Base-by-base conservation (phyloP, 2,797 vertebrate genomes). In the Neopelma chrysocephalum region DNA sequence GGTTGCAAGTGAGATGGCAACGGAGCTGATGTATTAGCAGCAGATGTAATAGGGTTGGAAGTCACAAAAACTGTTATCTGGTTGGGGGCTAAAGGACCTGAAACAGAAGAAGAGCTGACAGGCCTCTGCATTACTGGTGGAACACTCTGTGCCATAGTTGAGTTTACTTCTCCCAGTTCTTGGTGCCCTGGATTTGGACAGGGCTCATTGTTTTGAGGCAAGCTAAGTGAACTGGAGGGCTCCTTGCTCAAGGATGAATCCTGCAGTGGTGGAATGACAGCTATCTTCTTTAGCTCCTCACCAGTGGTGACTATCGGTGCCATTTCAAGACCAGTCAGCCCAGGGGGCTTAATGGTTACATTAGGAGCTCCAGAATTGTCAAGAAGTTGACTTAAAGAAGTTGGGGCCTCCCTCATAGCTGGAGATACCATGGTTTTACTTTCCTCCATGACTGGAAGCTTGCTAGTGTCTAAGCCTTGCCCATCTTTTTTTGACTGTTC, bases 11-110 rank as follows among this genome's bases (percentile, higher is more conserved):
- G 99, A 92, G 98, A 98, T 20, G 98, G 96, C 94, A 98, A 79
- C 0, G 98, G 93, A 70, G 98, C 94, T 57, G 98, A 97, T 27
- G 99, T 98, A 69, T 97, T 98, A 80, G 98, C 96, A 89, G 99
- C 97, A 73, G 99, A 98, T 16, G 99, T 99, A 66, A 99, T 98
- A 42, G 99, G 98, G 96, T 99, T 99, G 70, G 99, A 99, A 64
- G 99, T 99, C 78, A 99, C 99, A 97, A 99, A 99, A 75, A 99
- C 99, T 65, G 99, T 99, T 94, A 99, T 99, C 94, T 99, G 99
- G 96, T 98, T 99, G 89, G 98, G 98, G 56, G 98, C 97, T 85
- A 98, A 95, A 45, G 98, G 83, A 92, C 96, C 96, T 38, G 98
- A 98, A 96, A 99, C 98, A 58, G 98, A 97, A 81, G 98, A 98